Evolutionary conservation across 2,888 invertebrate genomes (phyloP).

Genomic region (Drosophila niveifrons): DNA sequence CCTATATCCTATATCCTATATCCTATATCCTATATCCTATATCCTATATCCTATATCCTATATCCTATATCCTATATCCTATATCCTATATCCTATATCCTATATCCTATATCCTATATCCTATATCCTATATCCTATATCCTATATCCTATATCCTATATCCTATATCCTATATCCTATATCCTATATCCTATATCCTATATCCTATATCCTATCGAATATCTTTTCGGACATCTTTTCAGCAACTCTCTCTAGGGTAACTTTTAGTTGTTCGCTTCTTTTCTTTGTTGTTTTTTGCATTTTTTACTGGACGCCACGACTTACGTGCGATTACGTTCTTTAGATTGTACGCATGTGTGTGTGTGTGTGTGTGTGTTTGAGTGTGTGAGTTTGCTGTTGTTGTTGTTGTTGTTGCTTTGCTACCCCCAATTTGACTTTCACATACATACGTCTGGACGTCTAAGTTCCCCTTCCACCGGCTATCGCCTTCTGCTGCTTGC

Average conservation of each 20-base stretch:
- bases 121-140: too few species aligned
- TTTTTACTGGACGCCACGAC: slow-evolving; percentile 73
- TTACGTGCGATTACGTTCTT: slow-evolving; percentile 74
- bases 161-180: too few species aligned
- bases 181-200: too few species aligned
- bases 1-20: too few species aligned
- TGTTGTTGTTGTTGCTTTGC: slow-evolving; percentile 34
- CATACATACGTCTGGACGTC: slow-evolving; percentile 65
- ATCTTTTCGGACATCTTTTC: too few species aligned
- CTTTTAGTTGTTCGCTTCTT: slow-evolving; percentile 2
- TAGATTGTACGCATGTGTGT: slow-evolving; percentile 38
- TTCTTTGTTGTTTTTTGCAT: slow-evolving; percentile 45
- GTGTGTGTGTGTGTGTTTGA: slow-evolving; percentile 27
- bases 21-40: too few species aligned
- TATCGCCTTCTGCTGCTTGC: neutral
- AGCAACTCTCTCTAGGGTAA: slow-evolving; percentile 7
- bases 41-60: too few species aligned
- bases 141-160: too few species aligned
- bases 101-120: too few species aligned
- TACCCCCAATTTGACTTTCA: slow-evolving; percentile 70
- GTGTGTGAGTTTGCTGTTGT: neutral
- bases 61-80: too few species aligned
- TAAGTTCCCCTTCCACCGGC: neutral
- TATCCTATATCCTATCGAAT: too few species aligned
- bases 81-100: too few species aligned